Conservation (phyloP, 2,888 invertebrate species). For the Ormyrus rosae region DNA sequence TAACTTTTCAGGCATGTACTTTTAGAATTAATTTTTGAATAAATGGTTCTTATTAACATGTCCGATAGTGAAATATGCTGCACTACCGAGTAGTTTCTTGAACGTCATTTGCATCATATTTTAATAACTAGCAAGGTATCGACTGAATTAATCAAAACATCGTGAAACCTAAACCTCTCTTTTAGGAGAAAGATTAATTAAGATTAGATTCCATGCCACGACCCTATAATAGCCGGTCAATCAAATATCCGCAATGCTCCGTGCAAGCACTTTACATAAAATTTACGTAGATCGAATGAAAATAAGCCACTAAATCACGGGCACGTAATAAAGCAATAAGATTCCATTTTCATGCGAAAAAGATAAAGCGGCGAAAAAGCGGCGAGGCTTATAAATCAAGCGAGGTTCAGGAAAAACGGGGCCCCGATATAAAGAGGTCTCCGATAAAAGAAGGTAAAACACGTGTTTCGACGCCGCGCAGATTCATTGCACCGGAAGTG, state of each 20-base stretch:
- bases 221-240: neutral
- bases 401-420: neutral
- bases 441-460: slow-evolving; percentile 42
- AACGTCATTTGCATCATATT: slow-evolving; percentile 1
- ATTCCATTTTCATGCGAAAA: neutral
- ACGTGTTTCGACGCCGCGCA: slow-evolving; percentile 46
- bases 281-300: slow-evolving; percentile 4
- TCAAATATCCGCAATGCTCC: neutral
- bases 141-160: slow-evolving; percentile 14
- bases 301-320: slow-evolving; percentile 7
- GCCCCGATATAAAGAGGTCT: slow-evolving; percentile 26
- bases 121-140: slow-evolving; percentile 9
- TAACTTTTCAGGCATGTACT: no score
- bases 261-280: slow-evolving; percentile 3
- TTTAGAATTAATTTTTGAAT: no score
- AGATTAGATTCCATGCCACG: neutral
- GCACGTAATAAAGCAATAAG: slow-evolving; percentile 12
- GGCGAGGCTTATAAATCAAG: neutral
- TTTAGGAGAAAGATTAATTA: slow-evolving; percentile 5
- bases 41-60: no score
- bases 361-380: neutral
- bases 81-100: neutral
- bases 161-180: slow-evolving; percentile 1
- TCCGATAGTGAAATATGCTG: no score
- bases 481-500: slow-evolving; percentile 47